Conservation (phyloP, 2,888 invertebrate species). For the Tenthredo notha region DNA sequence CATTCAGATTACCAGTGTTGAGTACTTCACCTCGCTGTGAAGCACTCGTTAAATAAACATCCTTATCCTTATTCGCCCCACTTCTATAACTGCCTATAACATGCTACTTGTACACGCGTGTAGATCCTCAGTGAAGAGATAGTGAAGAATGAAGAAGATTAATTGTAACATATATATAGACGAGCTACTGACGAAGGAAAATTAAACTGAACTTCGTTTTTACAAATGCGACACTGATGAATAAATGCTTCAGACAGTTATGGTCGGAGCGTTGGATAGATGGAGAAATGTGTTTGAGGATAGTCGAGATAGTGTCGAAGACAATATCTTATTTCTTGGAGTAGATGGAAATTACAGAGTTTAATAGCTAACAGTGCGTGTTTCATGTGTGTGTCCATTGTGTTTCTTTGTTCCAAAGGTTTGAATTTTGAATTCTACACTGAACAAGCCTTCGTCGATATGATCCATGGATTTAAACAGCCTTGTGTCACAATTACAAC, state of each 20-base stretch:
- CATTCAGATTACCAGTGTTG: slow-evolving; percentile 20
- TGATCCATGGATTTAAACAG: background rate
- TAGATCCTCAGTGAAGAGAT: background rate
- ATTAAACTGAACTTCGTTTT: slow-evolving; percentile 26
- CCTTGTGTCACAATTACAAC: background rate
- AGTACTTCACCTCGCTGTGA: slow-evolving; percentile 12
- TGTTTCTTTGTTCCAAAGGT: background rate
- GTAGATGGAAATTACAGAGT: slow-evolving; percentile 21
- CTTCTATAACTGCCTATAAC: background rate
- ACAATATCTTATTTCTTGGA: background rate
- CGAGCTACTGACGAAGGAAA: slow-evolving; percentile 7
- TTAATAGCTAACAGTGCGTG: background rate
- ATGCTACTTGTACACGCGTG: background rate
- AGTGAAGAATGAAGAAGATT: background rate
- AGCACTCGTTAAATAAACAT: slow-evolving; percentile 13
- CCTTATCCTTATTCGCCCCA: background rate
- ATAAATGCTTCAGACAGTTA: slow-evolving; percentile 1
- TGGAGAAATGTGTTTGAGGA: background rate
- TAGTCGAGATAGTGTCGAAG: slow-evolving; percentile 2
- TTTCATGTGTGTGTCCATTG: background rate
- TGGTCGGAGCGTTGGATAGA: background rate
- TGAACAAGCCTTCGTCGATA: background rate
- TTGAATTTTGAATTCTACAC: background rate
- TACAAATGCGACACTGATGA: slow-evolving; percentile 1
- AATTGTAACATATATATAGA: slow-evolving; percentile 8